A percentile compares a stretch with the other conserved stretches of the same genome.
These are phyloP conservation scores for Orthonyx spaldingii DNA, from an alignment of 2,113 vertebrate species.

Conservation along the genomic window DNA sequence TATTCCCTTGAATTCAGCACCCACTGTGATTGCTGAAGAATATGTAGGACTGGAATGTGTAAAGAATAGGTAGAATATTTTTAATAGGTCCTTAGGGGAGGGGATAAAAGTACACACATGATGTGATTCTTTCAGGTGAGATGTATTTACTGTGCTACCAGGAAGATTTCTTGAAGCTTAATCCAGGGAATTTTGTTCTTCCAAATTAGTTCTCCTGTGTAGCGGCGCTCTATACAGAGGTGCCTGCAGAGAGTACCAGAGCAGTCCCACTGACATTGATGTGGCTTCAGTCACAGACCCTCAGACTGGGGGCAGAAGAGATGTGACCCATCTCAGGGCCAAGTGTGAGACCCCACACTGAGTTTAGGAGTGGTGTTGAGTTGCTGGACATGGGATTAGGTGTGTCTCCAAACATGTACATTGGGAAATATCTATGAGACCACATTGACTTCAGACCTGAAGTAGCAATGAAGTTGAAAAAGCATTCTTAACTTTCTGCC, in stretches of 20 bases:
- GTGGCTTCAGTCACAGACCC: background rate
- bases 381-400: background rate
- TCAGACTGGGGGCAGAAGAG: background rate
- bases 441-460: background rate
- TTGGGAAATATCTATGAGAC: background rate
- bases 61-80: background rate
- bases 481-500: background rate
- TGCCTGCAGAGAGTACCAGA: background rate
- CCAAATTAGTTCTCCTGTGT: background rate
- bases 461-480: background rate
- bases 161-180: background rate
- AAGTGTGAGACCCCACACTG: background rate
- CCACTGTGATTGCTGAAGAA: background rate
- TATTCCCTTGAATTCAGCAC: background rate
- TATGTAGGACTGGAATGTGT: background rate
- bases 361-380: background rate
- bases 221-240: background rate
- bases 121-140: background rate
- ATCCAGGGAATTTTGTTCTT: background rate
- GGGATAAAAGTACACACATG: background rate
- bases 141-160: background rate
- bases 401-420: background rate
- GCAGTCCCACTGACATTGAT: background rate
- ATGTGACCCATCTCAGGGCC: background rate
- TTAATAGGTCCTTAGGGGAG: background rate